A percentile compares a stretch with the other conserved stretches of the same genome.
Evolutionary conservation across 2,888 invertebrate genomes (phyloP).

Genomic region (Liposcelis brunnea): DNA sequence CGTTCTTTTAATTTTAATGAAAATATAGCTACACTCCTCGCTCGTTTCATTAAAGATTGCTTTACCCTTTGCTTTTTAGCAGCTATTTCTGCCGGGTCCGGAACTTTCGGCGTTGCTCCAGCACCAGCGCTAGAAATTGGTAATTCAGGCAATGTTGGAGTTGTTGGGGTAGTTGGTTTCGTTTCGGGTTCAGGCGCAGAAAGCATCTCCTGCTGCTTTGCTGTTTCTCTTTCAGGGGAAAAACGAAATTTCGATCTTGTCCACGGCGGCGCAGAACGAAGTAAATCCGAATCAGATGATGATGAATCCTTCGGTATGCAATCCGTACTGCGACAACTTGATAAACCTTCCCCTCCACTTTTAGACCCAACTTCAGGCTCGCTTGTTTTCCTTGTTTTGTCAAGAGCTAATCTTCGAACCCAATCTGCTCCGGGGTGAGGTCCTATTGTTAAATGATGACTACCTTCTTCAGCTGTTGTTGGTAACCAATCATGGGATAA

Average conservation of each 20-base stretch:
- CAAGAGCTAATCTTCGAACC: conserved; percentile 40
- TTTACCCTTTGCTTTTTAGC: conserved; percentile 47
- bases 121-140: conserved; percentile 20
- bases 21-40: conserved; percentile 71
- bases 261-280: conserved; percentile 40
- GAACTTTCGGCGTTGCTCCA: conserved; percentile 15
- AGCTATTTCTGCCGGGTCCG: conserved; percentile 34
- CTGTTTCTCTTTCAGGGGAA: conserved; percentile 4
- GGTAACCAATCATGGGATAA: conserved; percentile 17
- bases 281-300: conserved; percentile 39
- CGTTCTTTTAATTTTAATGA: conserved; percentile 61
- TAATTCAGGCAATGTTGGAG: conserved; percentile 12
- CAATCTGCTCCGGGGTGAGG: conserved; percentile 47
- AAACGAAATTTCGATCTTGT: conserved; percentile 22
- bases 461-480: conserved; percentile 17
- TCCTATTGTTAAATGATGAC: conserved; percentile 41
- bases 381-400: conserved; percentile 27
- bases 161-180: conserved; percentile 21
- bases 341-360: neutral
- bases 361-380: conserved; percentile 24
- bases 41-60: conserved; percentile 64
- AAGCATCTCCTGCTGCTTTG: neutral
- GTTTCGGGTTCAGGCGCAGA: conserved; percentile 21
- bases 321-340: conserved; percentile 4
- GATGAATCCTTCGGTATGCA: conserved; percentile 28